Evolutionary conservation across 2,797 vertebrate genomes (phyloP).

Genomic region (Spondyliosoma cantharus): DNA sequence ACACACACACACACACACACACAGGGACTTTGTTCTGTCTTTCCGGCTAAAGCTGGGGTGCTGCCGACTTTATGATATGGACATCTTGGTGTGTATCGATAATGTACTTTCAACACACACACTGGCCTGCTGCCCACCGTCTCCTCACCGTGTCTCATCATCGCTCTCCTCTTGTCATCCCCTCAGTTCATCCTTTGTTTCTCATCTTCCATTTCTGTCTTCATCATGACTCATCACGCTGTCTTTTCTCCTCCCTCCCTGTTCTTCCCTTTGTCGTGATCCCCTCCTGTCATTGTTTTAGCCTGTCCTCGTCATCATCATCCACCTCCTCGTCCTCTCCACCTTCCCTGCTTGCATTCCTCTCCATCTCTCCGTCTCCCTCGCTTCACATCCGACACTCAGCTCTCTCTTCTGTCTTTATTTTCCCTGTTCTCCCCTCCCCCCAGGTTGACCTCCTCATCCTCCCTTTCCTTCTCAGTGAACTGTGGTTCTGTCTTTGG

Average conservation of each 20-base stretch:
- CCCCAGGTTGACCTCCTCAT: slow-evolving; percentile 13
- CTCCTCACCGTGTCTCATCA: slow-evolving; percentile 1
- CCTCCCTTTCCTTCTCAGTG: slow-evolving; percentile 15
- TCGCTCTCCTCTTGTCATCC: slow-evolving; percentile 30
- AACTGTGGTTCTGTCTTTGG: slow-evolving; percentile 26
- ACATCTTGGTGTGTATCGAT: slow-evolving; percentile 51
- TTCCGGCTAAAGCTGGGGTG: background rate
- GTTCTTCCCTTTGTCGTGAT: slow-evolving; percentile 6
- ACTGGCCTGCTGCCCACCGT: slow-evolving; percentile 19
- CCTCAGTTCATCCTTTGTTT: slow-evolving; percentile 19
- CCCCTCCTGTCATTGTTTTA: slow-evolving; percentile 10
- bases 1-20: slow-evolving; percentile 14
- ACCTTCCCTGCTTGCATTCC: background rate
- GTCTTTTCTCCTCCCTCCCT: slow-evolving; percentile 4
- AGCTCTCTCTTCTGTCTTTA: background rate
- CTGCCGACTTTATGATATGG: slow-evolving; percentile 50
- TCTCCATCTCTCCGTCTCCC: background rate
- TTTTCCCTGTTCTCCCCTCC: background rate
- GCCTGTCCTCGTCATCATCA: background rate
- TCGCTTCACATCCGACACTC: background rate
- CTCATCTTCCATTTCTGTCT: slow-evolving; percentile 11
- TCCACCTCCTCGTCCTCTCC: background rate
- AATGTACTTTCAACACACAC: slow-evolving; percentile 57
- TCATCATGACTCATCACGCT: slow-evolving; percentile 27
- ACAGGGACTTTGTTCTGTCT: slow-evolving; percentile 21